Percentiles rank a stretch among this genome's conserved stretches.
These are phyloP conservation scores for Tiliacea citrago DNA, from an alignment of 2,888 invertebrate genomes.

Conservation along the genomic window DNA sequence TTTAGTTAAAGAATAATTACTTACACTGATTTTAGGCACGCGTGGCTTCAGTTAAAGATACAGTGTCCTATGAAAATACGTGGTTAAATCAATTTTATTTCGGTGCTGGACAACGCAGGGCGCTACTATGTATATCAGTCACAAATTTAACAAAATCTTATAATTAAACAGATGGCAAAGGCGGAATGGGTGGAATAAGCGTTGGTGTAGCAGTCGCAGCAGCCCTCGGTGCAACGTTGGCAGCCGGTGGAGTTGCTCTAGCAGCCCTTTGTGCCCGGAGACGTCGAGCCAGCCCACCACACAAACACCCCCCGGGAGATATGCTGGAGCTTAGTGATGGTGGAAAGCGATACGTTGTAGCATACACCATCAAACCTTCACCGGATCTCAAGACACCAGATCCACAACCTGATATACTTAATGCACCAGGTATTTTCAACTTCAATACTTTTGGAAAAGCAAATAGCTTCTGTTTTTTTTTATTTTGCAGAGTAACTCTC, in stretches of 20 bases:
- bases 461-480: too few species aligned
- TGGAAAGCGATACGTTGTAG: slow-evolving; percentile 96
- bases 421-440: slow-evolving; percentile 91
- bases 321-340: slow-evolving; percentile 94
- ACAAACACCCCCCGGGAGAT: slow-evolving; percentile 87
- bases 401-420: slow-evolving; percentile 95
- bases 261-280: slow-evolving; percentile 82
- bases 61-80: too few species aligned
- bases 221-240: slow-evolving; percentile 80
- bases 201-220: slow-evolving; percentile 91
- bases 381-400: slow-evolving; percentile 90
- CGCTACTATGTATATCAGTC: too few species aligned
- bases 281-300: slow-evolving; percentile 80
- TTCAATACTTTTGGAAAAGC: neutral
- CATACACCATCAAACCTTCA: slow-evolving; percentile 95
- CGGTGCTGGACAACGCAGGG: too few species aligned
- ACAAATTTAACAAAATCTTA: neutral
- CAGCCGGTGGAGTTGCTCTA: slow-evolving; percentile 80
- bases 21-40: too few species aligned
- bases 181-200: slow-evolving; percentile 93
- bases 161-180: slow-evolving; percentile 91
- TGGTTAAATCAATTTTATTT: too few species aligned
- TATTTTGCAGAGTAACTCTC: too few species aligned
- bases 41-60: too few species aligned
- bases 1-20: too few species aligned